These are phyloP conservation scores for Macropus fuliginosus DNA, from an alignment of 2,797 vertebrate genomes.

Conservation along the genomic window DNA sequence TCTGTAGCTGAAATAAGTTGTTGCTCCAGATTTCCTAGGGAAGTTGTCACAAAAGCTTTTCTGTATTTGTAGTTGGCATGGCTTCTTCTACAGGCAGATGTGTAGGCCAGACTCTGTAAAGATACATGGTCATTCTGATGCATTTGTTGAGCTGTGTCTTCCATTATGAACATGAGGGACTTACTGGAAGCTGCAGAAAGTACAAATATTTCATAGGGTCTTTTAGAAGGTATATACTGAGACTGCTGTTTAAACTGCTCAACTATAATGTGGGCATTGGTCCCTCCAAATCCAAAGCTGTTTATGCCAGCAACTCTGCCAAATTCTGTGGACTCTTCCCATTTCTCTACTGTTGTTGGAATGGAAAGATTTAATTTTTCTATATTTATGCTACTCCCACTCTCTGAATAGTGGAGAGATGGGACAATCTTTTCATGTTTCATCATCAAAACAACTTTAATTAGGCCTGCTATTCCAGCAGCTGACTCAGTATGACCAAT, in stretches of 20 bases:
- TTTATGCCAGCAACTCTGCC: conserved; percentile 90
- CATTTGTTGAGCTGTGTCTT: conserved; percentile 84
- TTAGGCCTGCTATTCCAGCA: conserved; percentile 91
- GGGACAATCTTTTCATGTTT: conserved; percentile 90
- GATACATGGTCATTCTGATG: conserved; percentile 72
- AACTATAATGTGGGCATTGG: conserved; percentile 90
- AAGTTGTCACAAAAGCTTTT: conserved; percentile 86
- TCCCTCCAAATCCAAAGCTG: conserved; percentile 94
- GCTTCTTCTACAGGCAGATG: conserved; percentile 91
- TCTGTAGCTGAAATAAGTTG: conserved; percentile 79
- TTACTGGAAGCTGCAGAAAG: conserved; percentile 88
- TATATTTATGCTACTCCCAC: conserved; percentile 55
- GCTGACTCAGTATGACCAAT: conserved; percentile 94
- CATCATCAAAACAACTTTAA: conserved; percentile 95
- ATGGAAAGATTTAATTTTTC: background rate
- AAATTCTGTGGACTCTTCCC: conserved; percentile 83
- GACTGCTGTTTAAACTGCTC: conserved; percentile 83
- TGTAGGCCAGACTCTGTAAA: conserved; percentile 88
- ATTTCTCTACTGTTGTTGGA: conserved; percentile 63
- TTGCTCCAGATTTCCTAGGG: conserved; percentile 85
- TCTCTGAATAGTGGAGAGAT: conserved; percentile 89
- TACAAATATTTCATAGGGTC: conserved; percentile 84
- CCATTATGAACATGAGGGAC: conserved; percentile 84
- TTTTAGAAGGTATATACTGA: conserved; percentile 61
- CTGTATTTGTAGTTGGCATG: conserved; percentile 88